Percentiles rank a stretch among this genome's conserved stretches.
phyloP scores from a whole-genome alignment of 2,113 vertebrate species.

The Galemys pyrenaicus region DNA sequence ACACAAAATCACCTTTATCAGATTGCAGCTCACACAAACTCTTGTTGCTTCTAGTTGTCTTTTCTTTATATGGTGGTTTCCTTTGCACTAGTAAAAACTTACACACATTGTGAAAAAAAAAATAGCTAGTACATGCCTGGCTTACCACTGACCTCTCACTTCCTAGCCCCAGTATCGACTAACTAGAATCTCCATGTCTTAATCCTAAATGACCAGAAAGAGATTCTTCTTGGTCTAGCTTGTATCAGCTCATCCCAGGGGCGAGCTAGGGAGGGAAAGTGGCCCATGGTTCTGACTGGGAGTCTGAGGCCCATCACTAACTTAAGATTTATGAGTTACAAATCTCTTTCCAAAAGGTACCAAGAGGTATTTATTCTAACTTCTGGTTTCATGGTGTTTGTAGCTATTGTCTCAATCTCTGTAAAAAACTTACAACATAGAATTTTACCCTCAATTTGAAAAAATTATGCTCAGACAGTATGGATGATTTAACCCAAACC shows the following conservation, averaged over 20 bases:
- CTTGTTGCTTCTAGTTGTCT: background rate
- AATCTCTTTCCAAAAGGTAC: background rate
- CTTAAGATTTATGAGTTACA: background rate
- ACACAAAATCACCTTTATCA: background rate
- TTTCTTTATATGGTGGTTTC: background rate
- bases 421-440: background rate
- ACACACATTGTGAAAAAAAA: background rate
- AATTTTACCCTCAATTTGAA: background rate
- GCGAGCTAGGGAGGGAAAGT: background rate
- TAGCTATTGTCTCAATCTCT: background rate
- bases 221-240: background rate
- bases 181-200: background rate
- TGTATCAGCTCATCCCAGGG: background rate
- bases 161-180: background rate
- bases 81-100: background rate
- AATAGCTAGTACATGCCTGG: background rate
- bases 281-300: background rate
- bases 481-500: background rate
- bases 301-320: background rate
- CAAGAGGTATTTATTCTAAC: background rate
- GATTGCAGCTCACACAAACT: background rate
- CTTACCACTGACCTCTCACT: background rate
- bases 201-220: background rate
- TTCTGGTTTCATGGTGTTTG: background rate
- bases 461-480: background rate